Conservation (phyloP, 2,113 vertebrate genomes). For the Tragulus kanchil region DNA sequence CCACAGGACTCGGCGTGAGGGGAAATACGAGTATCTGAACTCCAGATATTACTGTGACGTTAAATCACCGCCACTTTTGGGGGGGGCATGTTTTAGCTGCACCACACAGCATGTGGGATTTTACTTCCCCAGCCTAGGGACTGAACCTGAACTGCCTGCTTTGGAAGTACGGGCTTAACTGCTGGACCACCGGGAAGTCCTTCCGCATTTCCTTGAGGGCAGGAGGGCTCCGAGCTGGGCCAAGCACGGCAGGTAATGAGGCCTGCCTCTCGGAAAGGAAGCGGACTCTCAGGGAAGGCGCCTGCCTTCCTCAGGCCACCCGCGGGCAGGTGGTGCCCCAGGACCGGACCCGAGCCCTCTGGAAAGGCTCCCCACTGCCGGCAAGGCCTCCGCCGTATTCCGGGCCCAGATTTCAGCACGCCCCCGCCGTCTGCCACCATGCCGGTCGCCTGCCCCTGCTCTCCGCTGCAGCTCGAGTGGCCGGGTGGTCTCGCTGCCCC, state of each 20-base stretch:
- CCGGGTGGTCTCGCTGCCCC: neutral
- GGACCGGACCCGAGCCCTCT: neutral
- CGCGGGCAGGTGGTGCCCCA: neutral
- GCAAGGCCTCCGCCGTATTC: neutral
- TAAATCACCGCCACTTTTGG: neutral
- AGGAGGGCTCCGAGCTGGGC: too few relatives aligned
- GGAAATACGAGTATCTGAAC: neutral
- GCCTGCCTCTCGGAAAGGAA: neutral
- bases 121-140: neutral
- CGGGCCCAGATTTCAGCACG: neutral
- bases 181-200: neutral
- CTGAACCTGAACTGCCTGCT: rapidly evolving
- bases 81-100: too few relatives aligned
- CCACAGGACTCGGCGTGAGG: neutral
- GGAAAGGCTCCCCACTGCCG: neutral
- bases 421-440: rapidly evolving
- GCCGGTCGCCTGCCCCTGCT: neutral
- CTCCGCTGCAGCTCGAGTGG: neutral
- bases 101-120: too few relatives aligned
- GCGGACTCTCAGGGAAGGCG: too few relatives aligned
- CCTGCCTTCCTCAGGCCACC: neutral
- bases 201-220: neutral
- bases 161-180: neutral
- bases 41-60: neutral
- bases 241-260: too few relatives aligned